Percentiles rank a stretch among this genome's conserved stretches.
Evolutionary conservation across 2,797 vertebrate genomes (phyloP).

Genomic region (Dendrocincla fuliginosa): DNA sequence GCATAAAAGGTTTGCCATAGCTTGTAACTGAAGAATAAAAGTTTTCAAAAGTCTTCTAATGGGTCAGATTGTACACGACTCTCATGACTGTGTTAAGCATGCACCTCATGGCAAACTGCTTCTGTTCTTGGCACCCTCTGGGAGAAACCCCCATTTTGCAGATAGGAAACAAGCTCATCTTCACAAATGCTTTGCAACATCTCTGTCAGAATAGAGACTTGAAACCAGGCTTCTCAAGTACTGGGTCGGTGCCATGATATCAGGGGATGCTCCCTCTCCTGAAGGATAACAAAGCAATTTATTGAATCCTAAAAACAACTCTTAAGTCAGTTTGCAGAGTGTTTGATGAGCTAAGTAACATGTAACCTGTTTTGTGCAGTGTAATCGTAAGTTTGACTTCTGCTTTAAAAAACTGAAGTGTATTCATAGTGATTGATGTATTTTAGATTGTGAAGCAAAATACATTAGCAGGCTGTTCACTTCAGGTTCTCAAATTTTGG

Average conservation of each 20-base stretch:
- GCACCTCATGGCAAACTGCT: not conserved
- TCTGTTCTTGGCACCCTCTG: not conserved
- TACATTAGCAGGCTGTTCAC: not conserved
- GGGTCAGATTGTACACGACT: not conserved
- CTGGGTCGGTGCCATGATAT: not conserved
- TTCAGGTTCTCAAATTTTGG: not conserved
- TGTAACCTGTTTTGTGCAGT: not conserved
- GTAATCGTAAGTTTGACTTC: not conserved
- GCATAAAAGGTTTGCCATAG: not conserved
- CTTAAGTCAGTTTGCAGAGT: not conserved
- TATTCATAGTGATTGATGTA: not conserved
- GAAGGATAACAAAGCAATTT: not conserved
- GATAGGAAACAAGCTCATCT: not conserved
- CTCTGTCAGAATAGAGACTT: not conserved
- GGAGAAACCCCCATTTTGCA: not conserved
- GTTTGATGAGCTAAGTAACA: not conserved
- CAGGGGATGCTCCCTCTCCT: not conserved
- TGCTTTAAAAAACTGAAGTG: not conserved
- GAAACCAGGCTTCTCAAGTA: not conserved
- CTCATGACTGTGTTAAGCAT: not conserved
- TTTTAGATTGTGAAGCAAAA: not conserved
- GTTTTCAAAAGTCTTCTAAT: not conserved
- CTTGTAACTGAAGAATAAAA: not conserved
- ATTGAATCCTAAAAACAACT: not conserved
- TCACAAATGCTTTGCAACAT: not conserved